Base-by-base conservation (phyloP, 2,797 vertebrate species). In the Sebastes baramenuke region DNA sequence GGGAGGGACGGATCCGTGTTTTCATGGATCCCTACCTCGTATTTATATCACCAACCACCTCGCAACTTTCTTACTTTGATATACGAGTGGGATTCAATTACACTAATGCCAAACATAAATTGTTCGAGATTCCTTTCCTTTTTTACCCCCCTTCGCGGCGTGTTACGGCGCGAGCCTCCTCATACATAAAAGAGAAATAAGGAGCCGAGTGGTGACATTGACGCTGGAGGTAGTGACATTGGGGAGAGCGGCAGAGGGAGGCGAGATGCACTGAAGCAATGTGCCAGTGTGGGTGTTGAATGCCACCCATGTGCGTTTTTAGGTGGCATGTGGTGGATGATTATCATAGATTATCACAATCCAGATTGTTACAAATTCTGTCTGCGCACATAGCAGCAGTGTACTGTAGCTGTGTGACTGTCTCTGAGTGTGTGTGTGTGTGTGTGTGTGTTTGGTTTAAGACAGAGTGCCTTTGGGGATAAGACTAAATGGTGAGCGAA, bases 281-380 rank as follows among this genome's bases (percentile, higher is more conserved):
- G 90, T 91, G 89, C 90, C 92, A 92, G 89, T 82, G 93, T 92
- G 93, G 92, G 88, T 88, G 93, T 86, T 91, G 92, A 94, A 95
- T 93, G 93, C 92, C 92, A 93, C 93, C 93, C 94, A 91, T 94
- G 93, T 95, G 94, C 92, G 87, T 94, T 95, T 94, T 95, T 93
- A 94, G 92, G 93, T 93, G 94, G 92, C 94, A 95, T 95, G 94
- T 95, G 94, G 94, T 86, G 90, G 92, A 93, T 94, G 94, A 95
- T 95, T 94, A 95, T 94, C 92, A 93, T 93, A 94, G 94, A 95
- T 95, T 94, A 95, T 94, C 93, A 94, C 94, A 93, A 95, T 94
- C 93, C 94, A 95, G 93, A 95, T 94, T 95, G 94, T 94, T 93
- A 94, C 94, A 94, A 95, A 92, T 94, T 93, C 91, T 93, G 93